These are phyloP conservation scores for Aphodius sticticus DNA, from an alignment of 2,888 invertebrate genomes.

Conservation along the genomic window DNA sequence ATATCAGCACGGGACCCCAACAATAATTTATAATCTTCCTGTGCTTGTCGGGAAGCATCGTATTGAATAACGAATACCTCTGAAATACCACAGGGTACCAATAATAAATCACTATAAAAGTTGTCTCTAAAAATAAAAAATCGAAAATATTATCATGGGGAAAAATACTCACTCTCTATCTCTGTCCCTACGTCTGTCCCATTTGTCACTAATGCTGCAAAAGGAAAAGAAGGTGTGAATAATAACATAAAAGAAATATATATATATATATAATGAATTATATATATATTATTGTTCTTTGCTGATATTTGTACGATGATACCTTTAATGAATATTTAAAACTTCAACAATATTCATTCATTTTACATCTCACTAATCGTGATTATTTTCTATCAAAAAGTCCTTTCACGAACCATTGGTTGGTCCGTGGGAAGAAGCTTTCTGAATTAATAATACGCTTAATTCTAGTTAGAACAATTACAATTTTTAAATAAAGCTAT, in stretches of 20 bases:
- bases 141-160: neutral
- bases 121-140: neutral
- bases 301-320: constrained; percentile 44
- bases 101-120: neutral
- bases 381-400: neutral
- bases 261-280: neutral
- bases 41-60: constrained; percentile 10
- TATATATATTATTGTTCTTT: neutral
- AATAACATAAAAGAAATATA: constrained; percentile 16
- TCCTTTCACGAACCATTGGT: neutral
- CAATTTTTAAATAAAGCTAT: constrained; percentile 11
- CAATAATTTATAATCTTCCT: constrained; percentile 19
- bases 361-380: constrained; percentile 20
- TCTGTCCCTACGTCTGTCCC: constrained; percentile 60
- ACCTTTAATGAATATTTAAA: constrained; percentile 48
- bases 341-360: constrained; percentile 24
- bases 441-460: neutral
- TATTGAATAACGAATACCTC: constrained; percentile 18
- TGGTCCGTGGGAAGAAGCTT: neutral
- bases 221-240: constrained; percentile 26
- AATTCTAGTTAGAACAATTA: neutral
- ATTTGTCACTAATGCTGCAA: constrained; percentile 55
- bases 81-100: constrained; percentile 18
- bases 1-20: constrained; percentile 25
- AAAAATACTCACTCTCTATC: constrained; percentile 66